These are phyloP conservation scores for Hypsibius dujardini DNA, from an alignment of 1,140 invertebrate species.

Conservation along the genomic window DNA sequence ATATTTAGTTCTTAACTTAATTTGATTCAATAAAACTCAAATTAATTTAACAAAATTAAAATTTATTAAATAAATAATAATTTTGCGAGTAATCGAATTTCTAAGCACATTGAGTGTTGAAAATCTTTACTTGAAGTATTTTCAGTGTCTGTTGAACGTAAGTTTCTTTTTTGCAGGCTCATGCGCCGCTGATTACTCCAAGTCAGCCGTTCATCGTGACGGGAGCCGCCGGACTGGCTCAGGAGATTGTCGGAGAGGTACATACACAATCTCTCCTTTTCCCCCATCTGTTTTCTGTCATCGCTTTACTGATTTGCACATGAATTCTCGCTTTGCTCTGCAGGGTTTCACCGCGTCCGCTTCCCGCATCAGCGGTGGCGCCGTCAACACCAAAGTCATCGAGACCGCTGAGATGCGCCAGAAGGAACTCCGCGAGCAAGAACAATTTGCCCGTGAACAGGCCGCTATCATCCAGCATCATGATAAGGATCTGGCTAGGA, in stretches of 20 bases:
- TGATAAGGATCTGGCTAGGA: slow-evolving; percentile 11
- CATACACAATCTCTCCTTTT: too few species aligned
- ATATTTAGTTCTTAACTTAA: too few species aligned
- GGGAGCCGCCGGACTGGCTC: background rate
- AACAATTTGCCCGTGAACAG: background rate
- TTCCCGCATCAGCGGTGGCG: background rate
- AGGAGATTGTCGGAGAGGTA: background rate
- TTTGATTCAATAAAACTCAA: too few species aligned
- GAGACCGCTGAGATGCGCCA: slow-evolving; percentile 13
- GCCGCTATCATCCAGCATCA: background rate
- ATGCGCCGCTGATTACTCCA: background rate
- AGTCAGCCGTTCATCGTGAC: background rate
- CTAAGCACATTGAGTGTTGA: too few species aligned
- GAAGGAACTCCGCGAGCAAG: background rate
- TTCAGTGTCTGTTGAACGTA: too few species aligned
- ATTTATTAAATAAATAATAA: too few species aligned
- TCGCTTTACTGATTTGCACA: background rate
- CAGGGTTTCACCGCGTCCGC: slow-evolving; percentile 13
- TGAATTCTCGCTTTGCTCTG: background rate
- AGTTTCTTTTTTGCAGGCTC: background rate
- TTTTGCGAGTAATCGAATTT: too few species aligned
- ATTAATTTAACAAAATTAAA: too few species aligned
- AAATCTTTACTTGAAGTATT: too few species aligned
- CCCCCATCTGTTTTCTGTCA: too few species aligned
- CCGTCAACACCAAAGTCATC: background rate